A percentile compares a stretch with the other conserved stretches of the same genome.
Conservation (phyloP, 2,888 invertebrate genomes). For the Gisinianus flammeolus region DNA sequence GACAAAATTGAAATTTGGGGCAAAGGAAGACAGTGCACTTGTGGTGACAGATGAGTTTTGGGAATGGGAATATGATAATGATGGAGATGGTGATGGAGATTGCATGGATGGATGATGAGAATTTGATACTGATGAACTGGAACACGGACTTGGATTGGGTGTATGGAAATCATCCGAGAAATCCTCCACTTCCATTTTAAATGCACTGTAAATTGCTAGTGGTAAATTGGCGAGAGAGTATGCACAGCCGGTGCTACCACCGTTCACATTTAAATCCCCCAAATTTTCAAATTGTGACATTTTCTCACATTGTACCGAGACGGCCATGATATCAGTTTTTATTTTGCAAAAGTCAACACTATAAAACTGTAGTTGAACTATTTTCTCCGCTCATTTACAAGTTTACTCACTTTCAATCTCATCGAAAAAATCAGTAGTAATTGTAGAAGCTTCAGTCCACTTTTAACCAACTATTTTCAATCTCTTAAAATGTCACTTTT, state of each 20-base stretch:
- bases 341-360: not conserved
- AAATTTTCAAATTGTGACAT: not conserved
- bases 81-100: slow-evolving; percentile 34
- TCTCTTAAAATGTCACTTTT: no score
- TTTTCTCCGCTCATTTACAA: no score
- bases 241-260: no score
- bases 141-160: slow-evolving; percentile 63
- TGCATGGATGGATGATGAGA: slow-evolving; percentile 45
- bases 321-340: not conserved
- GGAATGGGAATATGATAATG: not conserved
- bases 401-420: no score
- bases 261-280: not conserved
- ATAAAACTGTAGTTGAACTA: no score
- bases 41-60: no score
- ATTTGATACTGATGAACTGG: slow-evolving; percentile 52
- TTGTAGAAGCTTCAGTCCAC: no score
- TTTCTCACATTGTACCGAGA: slow-evolving; percentile 21
- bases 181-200: slow-evolving; percentile 32
- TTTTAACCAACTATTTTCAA: no score
- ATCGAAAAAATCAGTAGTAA: no score
- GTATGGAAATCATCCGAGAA: slow-evolving; percentile 62
- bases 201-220: slow-evolving; percentile 20
- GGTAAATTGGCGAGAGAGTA: not conserved
- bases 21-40: not conserved
- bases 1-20: not conserved